phyloP scores from a whole-genome alignment of 2,797 vertebrate species.

The Eremophila alpestris region DNA sequence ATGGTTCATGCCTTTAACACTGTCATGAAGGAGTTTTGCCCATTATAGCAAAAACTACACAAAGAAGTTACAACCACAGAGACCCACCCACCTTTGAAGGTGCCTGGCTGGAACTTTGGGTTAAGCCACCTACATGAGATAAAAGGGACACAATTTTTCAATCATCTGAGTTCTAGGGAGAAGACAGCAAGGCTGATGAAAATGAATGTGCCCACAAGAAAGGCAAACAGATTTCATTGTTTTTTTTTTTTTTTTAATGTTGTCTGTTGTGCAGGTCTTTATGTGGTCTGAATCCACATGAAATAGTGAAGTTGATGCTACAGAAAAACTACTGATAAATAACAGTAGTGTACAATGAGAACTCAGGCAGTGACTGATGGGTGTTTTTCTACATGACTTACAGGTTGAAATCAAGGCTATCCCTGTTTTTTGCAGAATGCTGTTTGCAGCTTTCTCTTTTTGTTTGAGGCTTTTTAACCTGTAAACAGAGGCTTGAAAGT shows the following conservation, averaged over 20 bases:
- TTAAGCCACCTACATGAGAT: too few relatives aligned
- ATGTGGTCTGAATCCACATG: neutral
- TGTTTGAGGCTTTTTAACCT: neutral
- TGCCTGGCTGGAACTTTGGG: neutral
- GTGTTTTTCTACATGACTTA: neutral
- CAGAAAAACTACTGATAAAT: neutral
- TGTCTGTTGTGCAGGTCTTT: neutral
- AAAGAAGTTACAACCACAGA: neutral
- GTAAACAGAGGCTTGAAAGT: neutral
- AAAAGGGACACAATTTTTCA: neutral
- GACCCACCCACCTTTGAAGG: neutral
- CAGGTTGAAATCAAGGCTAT: neutral
- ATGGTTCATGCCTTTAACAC: neutral
- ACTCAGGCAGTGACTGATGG: neutral
- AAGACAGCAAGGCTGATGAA: neutral
- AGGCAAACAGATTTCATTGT: neutral
- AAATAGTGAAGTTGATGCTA: neutral
- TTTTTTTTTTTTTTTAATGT: neutral
- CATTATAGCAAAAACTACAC: neutral
- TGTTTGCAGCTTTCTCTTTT: neutral
- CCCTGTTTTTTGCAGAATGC: neutral
- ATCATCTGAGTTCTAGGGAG: too few relatives aligned
- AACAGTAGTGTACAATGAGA: neutral
- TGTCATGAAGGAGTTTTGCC: neutral
- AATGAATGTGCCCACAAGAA: neutral